phyloP scores from a whole-genome alignment of 2,888 invertebrate species.

The Heliconius ethilla region DNA sequence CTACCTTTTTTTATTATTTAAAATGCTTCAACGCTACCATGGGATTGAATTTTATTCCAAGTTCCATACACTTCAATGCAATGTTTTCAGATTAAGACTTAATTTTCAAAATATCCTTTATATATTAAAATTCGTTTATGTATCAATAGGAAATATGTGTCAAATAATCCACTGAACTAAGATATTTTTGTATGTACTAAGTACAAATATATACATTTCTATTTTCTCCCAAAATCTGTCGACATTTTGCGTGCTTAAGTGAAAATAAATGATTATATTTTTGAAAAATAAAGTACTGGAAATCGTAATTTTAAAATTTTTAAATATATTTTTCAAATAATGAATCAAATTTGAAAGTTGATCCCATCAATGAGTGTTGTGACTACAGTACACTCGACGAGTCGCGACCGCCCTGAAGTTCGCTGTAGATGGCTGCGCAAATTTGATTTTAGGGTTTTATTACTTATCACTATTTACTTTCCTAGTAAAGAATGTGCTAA shows the following conservation, averaged over 20 bases:
- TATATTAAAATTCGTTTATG: neutral
- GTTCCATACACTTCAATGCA: neutral
- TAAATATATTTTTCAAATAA: neutral
- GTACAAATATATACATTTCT: neutral
- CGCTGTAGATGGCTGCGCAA: neutral
- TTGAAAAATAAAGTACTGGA: neutral
- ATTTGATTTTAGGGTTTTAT: neutral
- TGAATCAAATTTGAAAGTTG: neutral
- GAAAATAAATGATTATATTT: neutral
- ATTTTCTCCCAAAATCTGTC: neutral
- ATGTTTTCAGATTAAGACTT: neutral
- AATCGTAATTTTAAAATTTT: neutral
- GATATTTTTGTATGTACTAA: constrained; percentile 1
- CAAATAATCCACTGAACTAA: neutral
- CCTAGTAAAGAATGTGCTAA: neutral
- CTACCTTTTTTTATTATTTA: neutral
- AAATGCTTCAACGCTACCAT: too few relatives aligned
- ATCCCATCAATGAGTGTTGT: constrained; percentile 4
- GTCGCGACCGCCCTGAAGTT: neutral
- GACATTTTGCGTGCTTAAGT: neutral
- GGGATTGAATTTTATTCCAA: neutral
- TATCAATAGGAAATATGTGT: neutral
- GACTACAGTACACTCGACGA: neutral
- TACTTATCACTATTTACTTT: neutral
- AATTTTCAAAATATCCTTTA: neutral